Evolutionary conservation across 2,113 vertebrate species (phyloP).

Genomic region (Prunella fulvescens): DNA sequence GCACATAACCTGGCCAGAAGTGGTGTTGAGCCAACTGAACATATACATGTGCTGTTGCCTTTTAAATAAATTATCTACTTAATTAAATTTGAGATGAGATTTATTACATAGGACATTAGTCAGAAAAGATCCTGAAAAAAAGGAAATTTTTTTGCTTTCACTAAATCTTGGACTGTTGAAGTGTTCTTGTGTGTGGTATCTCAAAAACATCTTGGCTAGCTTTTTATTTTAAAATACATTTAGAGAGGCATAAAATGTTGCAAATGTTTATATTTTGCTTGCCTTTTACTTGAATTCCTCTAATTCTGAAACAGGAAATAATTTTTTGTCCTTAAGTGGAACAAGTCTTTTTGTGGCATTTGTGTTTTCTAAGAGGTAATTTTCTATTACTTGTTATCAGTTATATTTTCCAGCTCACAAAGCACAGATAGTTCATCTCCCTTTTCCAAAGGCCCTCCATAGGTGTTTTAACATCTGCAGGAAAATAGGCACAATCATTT

Average conservation of each 20-base stretch:
- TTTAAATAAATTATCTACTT: background rate
- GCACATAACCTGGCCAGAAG: background rate
- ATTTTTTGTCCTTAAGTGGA: background rate
- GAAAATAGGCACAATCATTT: background rate
- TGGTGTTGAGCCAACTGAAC: background rate
- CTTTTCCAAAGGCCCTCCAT: background rate
- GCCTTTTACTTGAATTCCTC: background rate
- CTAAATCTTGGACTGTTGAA: background rate
- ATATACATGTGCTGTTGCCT: background rate
- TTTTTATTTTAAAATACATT: background rate
- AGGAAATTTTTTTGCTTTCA: background rate
- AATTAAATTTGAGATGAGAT: background rate
- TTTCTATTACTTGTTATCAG: background rate
- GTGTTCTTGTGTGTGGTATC: background rate
- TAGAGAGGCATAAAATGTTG: background rate
- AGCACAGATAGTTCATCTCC: background rate
- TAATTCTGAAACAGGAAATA: background rate
- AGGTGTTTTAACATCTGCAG: background rate
- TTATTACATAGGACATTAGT: background rate
- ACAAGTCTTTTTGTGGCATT: background rate
- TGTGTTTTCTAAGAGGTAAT: background rate
- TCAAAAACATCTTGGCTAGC: background rate
- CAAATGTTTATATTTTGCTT: background rate
- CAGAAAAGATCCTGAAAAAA: background rate
- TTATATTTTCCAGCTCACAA: background rate